Percentiles rank a stretch among this genome's conserved stretches.
These are phyloP conservation scores for Leptopilina drosophilae DNA, from an alignment of 2,888 invertebrate genomes.

Conservation along the genomic window DNA sequence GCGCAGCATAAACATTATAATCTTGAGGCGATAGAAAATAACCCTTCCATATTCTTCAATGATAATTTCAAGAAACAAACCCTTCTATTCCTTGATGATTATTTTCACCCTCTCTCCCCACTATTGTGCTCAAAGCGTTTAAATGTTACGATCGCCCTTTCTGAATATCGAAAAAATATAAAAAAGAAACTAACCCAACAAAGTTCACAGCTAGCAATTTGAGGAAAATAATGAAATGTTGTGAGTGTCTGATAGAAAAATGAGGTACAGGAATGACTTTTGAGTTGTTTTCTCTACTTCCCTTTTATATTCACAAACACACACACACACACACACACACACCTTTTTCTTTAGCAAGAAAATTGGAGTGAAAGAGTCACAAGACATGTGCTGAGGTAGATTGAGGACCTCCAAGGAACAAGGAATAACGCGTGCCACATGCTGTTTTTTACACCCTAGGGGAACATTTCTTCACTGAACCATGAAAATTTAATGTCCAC, in stretches of 20 bases:
- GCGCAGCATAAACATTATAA: neutral
- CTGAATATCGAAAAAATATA: neutral
- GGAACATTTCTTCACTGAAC: slow-evolving; percentile 51
- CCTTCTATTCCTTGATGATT: too few relatives aligned
- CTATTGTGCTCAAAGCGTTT: neutral
- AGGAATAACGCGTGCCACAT: slow-evolving; percentile 55
- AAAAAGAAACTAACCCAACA: neutral
- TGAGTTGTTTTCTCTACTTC: slow-evolving; percentile 47
- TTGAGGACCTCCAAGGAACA: slow-evolving; percentile 36
- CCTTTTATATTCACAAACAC: slow-evolving; percentile 20
- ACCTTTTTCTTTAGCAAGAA: slow-evolving; percentile 39
- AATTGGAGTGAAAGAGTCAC: slow-evolving; percentile 37
- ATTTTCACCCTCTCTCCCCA: too few relatives aligned
- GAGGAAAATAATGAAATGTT: neutral
- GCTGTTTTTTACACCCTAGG: slow-evolving; percentile 52
- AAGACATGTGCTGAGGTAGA: slow-evolving; percentile 28
- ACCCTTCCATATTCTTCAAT: too few relatives aligned
- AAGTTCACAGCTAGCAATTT: neutral
- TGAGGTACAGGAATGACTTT: slow-evolving; percentile 42
- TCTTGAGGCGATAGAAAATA: slow-evolving; percentile 3
- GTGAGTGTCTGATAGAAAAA: slow-evolving; percentile 14
- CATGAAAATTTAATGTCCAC: slow-evolving; percentile 56
- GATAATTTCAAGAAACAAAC: too few relatives aligned
- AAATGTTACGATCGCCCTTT: neutral
- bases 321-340: slow-evolving; percentile 13